Evolutionary conservation across 2,888 invertebrate genomes (phyloP).

Genomic region (Invenusta paracnida): DNA sequence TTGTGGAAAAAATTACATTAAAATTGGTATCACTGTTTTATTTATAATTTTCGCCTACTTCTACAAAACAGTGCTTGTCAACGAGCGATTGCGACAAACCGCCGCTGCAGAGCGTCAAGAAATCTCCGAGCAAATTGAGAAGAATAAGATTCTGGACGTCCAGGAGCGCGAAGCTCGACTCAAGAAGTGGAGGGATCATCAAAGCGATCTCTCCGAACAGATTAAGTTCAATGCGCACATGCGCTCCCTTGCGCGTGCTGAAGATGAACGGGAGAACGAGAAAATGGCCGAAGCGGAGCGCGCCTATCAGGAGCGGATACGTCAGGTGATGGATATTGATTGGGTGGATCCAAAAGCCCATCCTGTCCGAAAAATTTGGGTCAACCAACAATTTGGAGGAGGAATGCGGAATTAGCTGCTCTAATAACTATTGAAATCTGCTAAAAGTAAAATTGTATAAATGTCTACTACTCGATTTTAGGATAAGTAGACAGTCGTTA

Average conservation of each 20-base stretch:
- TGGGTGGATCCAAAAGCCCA: conserved; percentile 52
- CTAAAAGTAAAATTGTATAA: too few species aligned
- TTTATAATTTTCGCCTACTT: too few species aligned
- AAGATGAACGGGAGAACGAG: conserved; percentile 49
- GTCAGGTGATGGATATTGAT: conserved; percentile 31
- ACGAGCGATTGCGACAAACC: conserved; percentile 36
- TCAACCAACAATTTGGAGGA: background rate
- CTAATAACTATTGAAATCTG: too few species aligned
- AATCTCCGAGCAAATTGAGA: conserved; percentile 39
- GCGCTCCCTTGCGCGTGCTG: conserved; percentile 46
- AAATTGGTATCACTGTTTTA: too few species aligned
- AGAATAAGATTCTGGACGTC: conserved; percentile 38
- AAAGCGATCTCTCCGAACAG: conserved; percentile 53
- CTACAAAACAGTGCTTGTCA: conserved; percentile 35
- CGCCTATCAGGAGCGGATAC: background rate
- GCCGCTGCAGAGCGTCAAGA: conserved; percentile 34
- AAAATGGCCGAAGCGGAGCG: background rate
- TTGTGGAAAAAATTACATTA: too few species aligned
- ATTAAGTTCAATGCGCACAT: conserved; percentile 53
- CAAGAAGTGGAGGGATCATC: conserved; percentile 44
- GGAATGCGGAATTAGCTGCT: too few species aligned
- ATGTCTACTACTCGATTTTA: too few species aligned
- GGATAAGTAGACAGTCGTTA: too few species aligned
- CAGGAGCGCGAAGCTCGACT: conserved; percentile 17
- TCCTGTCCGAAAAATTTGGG: conserved; percentile 51